Conservation (phyloP, 2,797 vertebrate genomes). For the Sylvilagus floridanus region DNA sequence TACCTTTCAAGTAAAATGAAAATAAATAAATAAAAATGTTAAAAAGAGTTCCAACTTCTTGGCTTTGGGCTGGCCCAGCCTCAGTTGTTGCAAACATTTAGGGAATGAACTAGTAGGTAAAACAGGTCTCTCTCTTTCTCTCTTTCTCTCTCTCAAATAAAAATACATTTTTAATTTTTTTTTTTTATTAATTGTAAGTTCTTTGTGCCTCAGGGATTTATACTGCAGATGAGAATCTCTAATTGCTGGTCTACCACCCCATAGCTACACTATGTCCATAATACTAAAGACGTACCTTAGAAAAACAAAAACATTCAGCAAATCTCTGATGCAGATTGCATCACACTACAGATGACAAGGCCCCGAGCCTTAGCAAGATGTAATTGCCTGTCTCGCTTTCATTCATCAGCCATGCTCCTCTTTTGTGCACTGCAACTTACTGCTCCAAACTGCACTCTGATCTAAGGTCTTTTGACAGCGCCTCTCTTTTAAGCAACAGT, state of each 20-base stretch:
- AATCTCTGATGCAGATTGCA: neutral
- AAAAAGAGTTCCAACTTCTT: too few relatives aligned
- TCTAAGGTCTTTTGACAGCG: constrained; percentile 43
- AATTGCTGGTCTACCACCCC: neutral
- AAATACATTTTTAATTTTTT: too few relatives aligned
- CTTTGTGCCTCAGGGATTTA: neutral
- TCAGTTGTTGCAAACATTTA: too few relatives aligned
- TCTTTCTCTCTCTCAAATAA: too few relatives aligned
- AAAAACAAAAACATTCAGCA: neutral
- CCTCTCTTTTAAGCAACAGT: constrained; percentile 72
- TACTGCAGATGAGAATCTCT: neutral
- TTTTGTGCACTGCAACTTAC: neutral
- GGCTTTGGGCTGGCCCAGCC: too few relatives aligned
- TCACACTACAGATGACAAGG: neutral
- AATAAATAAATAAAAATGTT: too few relatives aligned
- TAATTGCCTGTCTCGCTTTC: neutral
- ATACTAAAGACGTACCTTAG: neutral
- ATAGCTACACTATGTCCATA: neutral
- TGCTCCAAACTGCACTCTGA: neutral
- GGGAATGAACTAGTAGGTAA: too few relatives aligned
- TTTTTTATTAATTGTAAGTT: neutral
- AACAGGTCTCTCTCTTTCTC: too few relatives aligned
- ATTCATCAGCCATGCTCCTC: neutral
- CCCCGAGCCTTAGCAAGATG: neutral
- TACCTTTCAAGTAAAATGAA: too few relatives aligned